These are phyloP conservation scores for Rhagoletis zephyria DNA, from an alignment of 1,140 invertebrate species.

Conservation along the genomic window DNA sequence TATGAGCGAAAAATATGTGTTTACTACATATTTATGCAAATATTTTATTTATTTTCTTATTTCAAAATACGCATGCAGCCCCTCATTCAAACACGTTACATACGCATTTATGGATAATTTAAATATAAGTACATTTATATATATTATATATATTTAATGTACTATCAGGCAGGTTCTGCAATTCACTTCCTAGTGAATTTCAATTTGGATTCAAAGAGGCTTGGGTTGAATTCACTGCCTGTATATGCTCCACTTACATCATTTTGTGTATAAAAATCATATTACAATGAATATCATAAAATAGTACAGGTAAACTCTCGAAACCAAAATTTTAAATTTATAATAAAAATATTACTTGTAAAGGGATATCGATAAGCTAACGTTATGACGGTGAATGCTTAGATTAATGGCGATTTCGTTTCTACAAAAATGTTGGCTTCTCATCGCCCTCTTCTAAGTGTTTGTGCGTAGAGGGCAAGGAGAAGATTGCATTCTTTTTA, in stretches of 20 bases:
- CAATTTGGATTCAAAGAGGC: neutral
- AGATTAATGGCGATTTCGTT: too few relatives aligned
- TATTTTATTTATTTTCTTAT: neutral
- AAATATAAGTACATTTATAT: neutral
- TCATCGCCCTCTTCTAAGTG: too few relatives aligned
- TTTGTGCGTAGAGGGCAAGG: neutral
- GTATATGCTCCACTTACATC: neutral
- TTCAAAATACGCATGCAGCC: neutral
- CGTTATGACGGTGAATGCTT: too few relatives aligned
- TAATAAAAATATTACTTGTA: neutral
- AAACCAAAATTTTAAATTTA: neutral
- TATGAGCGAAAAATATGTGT: too few relatives aligned
- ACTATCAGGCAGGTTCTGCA: too few relatives aligned
- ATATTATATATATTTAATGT: neutral
- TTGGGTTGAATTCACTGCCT: neutral
- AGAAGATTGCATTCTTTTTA: neutral
- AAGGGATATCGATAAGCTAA: neutral
- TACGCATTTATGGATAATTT: slow-evolving; percentile 6
- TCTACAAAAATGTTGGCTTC: too few relatives aligned
- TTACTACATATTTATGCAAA: neutral
- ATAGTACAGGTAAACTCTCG: neutral
- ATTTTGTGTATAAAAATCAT: slow-evolving; percentile 36
- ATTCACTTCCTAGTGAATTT: neutral
- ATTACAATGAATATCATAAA: slow-evolving; percentile 36
- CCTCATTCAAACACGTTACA: neutral